Percentiles rank a stretch among this genome's conserved stretches.
Evolutionary conservation across 2,113 vertebrate species (phyloP).

Genomic region (Oceanodroma tethys): DNA sequence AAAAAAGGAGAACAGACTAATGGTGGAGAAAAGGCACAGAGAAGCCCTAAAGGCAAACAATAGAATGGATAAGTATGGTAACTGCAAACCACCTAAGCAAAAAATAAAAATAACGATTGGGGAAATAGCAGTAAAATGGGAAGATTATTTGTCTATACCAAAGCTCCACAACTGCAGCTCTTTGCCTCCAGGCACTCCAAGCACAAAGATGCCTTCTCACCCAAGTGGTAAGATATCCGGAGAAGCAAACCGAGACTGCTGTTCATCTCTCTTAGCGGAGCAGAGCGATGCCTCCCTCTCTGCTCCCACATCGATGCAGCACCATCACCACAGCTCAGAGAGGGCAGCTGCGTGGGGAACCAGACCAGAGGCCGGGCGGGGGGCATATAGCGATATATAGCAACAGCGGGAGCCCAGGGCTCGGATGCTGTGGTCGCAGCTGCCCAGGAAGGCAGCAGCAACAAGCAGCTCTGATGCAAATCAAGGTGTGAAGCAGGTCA

Average conservation of each 20-base stretch:
- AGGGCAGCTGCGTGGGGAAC: neutral
- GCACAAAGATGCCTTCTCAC: neutral
- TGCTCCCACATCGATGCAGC: neutral
- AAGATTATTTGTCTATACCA: neutral
- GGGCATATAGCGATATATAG: rapidly evolving
- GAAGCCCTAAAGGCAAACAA: constrained; percentile 43
- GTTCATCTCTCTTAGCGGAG: neutral
- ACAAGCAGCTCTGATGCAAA: neutral
- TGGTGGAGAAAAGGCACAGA: constrained; percentile 44
- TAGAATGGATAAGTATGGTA: constrained; percentile 15
- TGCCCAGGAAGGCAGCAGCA: neutral
- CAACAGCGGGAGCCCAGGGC: neutral
- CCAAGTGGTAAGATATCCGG: neutral
- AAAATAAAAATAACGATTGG: constrained; percentile 16
- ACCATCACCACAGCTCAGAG: neutral
- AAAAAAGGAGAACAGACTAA: constrained; percentile 29
- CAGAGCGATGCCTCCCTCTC: neutral
- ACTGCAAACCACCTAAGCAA: constrained; percentile 58
- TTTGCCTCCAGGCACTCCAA: neutral
- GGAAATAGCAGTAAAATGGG: constrained; percentile 36
- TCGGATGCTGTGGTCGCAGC: rapidly evolving
- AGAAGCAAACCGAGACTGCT: neutral
- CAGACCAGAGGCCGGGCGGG: no score
- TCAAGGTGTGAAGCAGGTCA: neutral
- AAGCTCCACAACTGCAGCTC: neutral